phyloP scores from a whole-genome alignment of 1,140 invertebrate genomes.

The Aphaenogaster rudis region DNA sequence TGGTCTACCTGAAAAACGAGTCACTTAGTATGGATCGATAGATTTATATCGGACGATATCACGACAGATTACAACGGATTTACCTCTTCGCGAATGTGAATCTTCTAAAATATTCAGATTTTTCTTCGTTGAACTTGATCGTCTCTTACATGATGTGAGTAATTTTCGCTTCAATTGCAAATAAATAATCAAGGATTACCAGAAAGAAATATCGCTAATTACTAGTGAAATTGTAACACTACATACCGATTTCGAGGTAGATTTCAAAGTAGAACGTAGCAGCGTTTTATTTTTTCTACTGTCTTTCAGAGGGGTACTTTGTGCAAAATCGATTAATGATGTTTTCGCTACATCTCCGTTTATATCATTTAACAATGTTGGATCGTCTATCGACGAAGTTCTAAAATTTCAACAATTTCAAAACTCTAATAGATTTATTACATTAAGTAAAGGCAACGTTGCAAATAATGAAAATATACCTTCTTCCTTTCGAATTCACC shows the following conservation, averaged over 20 bases:
- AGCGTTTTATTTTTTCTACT: neutral
- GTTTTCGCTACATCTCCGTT: slow-evolving; percentile 76
- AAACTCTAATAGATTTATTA: neutral
- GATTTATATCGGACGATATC: neutral
- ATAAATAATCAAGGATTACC: neutral
- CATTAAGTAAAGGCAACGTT: neutral
- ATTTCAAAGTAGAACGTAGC: neutral
- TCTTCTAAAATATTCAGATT: neutral
- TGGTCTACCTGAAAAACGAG: slow-evolving; percentile 10
- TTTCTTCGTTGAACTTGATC: neutral
- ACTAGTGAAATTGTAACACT: neutral
- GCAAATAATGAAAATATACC: slow-evolving; percentile 27
- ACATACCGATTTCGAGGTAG: slow-evolving; percentile 17
- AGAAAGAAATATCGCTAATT: neutral
- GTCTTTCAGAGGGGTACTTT: slow-evolving; percentile 68
- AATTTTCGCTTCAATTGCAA: slow-evolving; percentile 60
- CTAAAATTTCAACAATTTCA: slow-evolving; percentile 49
- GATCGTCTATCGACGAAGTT: slow-evolving; percentile 30
- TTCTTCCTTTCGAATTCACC: slow-evolving; percentile 25
- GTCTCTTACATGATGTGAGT: neutral
- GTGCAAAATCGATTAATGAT: slow-evolving; percentile 75
- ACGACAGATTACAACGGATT: neutral
- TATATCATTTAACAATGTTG: slow-evolving; percentile 10
- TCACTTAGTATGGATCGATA: neutral
- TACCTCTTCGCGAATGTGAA: neutral